Evolutionary conservation across 2,113 vertebrate species (phyloP).

Genomic region (Mormyrus lacerda): DNA sequence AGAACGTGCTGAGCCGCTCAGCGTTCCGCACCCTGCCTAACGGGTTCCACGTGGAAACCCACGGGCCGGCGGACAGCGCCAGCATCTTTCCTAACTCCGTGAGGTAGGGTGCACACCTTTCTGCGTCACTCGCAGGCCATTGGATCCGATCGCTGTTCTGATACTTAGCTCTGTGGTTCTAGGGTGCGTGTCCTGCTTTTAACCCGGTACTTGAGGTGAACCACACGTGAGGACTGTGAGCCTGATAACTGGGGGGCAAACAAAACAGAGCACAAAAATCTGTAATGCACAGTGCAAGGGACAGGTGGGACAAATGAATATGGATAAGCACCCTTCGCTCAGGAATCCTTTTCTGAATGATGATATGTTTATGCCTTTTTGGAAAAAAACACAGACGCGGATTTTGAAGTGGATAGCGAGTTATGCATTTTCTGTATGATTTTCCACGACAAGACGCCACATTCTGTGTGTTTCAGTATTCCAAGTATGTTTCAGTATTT

Average conservation of each 20-base stretch:
- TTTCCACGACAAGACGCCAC: not conserved
- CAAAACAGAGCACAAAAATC: not conserved
- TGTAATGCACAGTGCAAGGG: not conserved
- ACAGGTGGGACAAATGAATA: not conserved
- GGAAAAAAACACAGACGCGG: not conserved
- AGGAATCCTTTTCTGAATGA: not conserved
- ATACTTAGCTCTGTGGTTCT: not conserved
- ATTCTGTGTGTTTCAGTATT: too few species aligned
- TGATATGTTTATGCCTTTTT: not conserved
- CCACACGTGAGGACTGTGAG: not conserved
- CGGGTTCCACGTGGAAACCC: constrained; percentile 70
- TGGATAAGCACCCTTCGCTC: not conserved
- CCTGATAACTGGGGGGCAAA: not conserved
- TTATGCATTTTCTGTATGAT: not conserved
- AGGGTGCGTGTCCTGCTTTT: not conserved
- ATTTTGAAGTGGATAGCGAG: not conserved
- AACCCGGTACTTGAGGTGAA: not conserved
- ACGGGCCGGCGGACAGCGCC: constrained; percentile 55
- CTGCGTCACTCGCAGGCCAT: not conserved
- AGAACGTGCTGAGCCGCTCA: constrained; percentile 81
- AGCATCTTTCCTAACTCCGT: constrained; percentile 74
- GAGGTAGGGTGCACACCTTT: constrained; percentile 63
- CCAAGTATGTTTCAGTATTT: too few species aligned
- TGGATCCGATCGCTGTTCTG: not conserved
- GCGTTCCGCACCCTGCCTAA: constrained; percentile 75